Evolutionary conservation across 2,113 vertebrate genomes (phyloP).

Genomic region (Prochilodus magdalenae): DNA sequence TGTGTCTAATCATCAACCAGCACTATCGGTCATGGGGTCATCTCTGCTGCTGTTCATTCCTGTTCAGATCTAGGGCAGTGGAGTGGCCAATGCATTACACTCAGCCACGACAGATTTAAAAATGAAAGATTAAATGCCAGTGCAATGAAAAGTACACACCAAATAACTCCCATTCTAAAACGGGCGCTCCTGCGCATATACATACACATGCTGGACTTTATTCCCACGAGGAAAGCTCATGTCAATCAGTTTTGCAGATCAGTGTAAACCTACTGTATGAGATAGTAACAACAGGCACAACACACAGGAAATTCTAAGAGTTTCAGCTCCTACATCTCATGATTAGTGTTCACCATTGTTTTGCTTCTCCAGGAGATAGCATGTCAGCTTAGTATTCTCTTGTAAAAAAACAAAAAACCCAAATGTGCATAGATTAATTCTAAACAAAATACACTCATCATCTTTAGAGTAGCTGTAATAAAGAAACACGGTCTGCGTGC

Average conservation of each 20-base stretch:
- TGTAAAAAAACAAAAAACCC: not conserved
- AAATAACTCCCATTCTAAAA: slow-evolving; percentile 24
- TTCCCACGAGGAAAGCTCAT: not conserved
- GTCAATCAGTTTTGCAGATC: slow-evolving; percentile 35
- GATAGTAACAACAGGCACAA: not conserved
- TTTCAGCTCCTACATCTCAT: not conserved
- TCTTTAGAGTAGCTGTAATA: too few species aligned
- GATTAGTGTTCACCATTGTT: not conserved
- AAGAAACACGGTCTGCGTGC: too few species aligned
- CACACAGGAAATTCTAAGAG: not conserved
- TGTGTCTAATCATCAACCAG: slow-evolving; percentile 56
- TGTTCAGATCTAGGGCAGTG: slow-evolving; percentile 74
- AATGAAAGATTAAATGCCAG: slow-evolving; percentile 76
- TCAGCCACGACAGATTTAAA: slow-evolving; percentile 74
- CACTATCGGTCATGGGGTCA: slow-evolving; percentile 44
- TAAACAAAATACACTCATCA: too few species aligned
- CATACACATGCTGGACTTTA: not conserved
- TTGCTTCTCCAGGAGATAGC: not conserved
- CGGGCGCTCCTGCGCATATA: slow-evolving; percentile 8
- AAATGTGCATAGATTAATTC: not conserved
- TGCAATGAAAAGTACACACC: slow-evolving; percentile 29
- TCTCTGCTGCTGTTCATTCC: slow-evolving; percentile 67
- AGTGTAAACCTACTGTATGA: slow-evolving; percentile 8
- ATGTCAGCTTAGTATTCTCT: not conserved
- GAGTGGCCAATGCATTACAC: slow-evolving; percentile 62